Percentiles rank a stretch among this genome's conserved stretches.
These are phyloP conservation scores for Pseudocheirus occidentalis DNA, from an alignment of 2,797 vertebrate genomes.

Conservation along the genomic window DNA sequence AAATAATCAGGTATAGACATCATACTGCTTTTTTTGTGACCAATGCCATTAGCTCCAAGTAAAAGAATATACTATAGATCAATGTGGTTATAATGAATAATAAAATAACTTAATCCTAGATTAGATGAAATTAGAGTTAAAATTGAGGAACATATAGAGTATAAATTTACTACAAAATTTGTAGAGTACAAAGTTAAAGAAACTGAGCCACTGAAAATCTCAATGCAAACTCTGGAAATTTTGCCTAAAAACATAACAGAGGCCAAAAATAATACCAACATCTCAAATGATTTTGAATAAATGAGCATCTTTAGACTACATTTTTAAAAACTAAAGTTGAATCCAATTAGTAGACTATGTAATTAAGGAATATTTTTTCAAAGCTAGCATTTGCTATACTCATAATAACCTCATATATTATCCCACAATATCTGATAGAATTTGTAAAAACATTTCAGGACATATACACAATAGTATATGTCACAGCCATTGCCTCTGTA, in stretches of 20 bases:
- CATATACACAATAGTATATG: neutral
- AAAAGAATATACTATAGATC: neutral
- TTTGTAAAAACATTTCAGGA: neutral
- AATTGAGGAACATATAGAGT: neutral
- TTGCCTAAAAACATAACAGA: neutral
- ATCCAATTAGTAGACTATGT: neutral
- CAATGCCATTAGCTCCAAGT: neutral
- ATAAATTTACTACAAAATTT: no score
- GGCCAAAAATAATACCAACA: neutral
- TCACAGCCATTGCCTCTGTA: neutral
- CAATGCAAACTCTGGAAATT: neutral
- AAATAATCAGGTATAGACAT: neutral
- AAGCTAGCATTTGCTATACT: neutral
- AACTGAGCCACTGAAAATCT: neutral
- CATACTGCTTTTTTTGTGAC: neutral
- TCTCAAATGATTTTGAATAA: neutral
- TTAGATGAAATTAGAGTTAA: neutral
- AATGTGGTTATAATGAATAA: neutral
- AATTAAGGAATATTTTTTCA: neutral
- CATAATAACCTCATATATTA: neutral
- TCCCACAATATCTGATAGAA: neutral
- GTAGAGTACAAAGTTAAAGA: neutral
- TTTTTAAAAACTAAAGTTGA: neutral
- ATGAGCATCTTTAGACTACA: neutral
- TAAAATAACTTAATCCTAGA: neutral